Base-by-base conservation (phyloP, 2,888 invertebrate species). In the Allophyes oxyacanthae region DNA sequence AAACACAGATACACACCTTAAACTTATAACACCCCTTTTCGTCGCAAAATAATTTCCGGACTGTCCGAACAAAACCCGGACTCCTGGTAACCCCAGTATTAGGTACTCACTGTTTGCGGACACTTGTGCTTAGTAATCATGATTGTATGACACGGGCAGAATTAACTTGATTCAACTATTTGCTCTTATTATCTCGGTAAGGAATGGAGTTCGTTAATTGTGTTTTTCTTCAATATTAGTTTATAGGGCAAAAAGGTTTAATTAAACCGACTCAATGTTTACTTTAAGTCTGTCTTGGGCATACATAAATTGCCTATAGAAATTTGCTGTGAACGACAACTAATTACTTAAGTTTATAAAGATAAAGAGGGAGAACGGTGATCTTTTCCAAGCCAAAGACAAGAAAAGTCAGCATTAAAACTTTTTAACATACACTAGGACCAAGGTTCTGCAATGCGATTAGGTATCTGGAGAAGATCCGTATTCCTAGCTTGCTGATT, bases 101-200 rank as follows among this genome's bases (percentile, higher is more conserved):
- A n/a, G 20, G 15, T 42, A 1, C 55, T 58, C 42, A 58, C 28
- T 61, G 60, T 67, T 75, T 64, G 57, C 52, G 40, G 59, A 43
- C 44, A 67, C 55, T 74, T 67, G 68, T 74, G 74, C 75, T 57
- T 60, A n/a, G 74, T 65, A 74, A 74, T 72, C 70, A 73, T 64
- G 75, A 77, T 74, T 63, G 49, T 59, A 73, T 71, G 77, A 70
- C 74, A 67, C 52, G 36, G 41, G 51, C 56, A 61, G 63, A 76
- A 76, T 68, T 48, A 76, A 74, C 71, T 68, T 58, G 38, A 60
- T 54, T 58, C 28, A 68, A 77, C 77, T 75, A 72, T 73, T 76
- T 62, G 49, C 46, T 56, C 46, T 50, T 60, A 64, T 63, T 56
- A 54, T 54, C 41, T 25, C 46, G 60, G 38, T 48, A 49, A 69